Evolutionary conservation across 2,797 vertebrate species (phyloP).

Genomic region (Acipenser oxyrinchus): DNA sequence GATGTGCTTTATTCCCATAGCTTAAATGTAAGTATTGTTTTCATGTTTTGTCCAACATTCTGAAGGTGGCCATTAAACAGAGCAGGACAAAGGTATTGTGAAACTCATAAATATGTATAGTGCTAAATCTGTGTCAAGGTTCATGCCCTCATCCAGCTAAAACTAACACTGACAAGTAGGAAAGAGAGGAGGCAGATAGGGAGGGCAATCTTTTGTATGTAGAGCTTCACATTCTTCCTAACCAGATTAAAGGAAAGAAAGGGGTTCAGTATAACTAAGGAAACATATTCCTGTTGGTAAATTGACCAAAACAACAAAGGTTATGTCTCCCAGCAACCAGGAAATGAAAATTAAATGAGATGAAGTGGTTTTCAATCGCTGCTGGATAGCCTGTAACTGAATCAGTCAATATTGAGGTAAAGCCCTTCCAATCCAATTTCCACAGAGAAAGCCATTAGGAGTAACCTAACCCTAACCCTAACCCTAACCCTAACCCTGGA

Average conservation of each 20-base stretch:
- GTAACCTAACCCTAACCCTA: no score
- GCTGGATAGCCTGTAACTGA: no score
- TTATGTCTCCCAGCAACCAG: no score
- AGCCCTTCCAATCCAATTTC: no score
- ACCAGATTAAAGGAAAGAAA: neutral
- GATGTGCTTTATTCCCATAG: neutral
- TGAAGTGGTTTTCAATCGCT: no score
- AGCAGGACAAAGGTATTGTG: neutral
- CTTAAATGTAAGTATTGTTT: neutral
- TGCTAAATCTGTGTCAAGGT: neutral
- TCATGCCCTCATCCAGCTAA: neutral
- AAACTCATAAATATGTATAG: slow-evolving; percentile 3
- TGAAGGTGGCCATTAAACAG: neutral
- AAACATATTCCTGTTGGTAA: no score
- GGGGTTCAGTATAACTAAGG: neutral
- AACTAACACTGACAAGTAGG: neutral
- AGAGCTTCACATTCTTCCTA: neutral
- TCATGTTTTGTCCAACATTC: neutral
- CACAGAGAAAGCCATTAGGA: no score
- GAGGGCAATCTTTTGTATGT: neutral
- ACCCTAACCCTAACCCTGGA: no score
- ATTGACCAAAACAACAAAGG: no score
- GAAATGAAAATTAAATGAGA: no score
- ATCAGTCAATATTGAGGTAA: no score
- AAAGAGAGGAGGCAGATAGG: neutral